Evolutionary conservation across 1,140 invertebrate species (phyloP).

Genomic region (Drosophila bocqueti): DNA sequence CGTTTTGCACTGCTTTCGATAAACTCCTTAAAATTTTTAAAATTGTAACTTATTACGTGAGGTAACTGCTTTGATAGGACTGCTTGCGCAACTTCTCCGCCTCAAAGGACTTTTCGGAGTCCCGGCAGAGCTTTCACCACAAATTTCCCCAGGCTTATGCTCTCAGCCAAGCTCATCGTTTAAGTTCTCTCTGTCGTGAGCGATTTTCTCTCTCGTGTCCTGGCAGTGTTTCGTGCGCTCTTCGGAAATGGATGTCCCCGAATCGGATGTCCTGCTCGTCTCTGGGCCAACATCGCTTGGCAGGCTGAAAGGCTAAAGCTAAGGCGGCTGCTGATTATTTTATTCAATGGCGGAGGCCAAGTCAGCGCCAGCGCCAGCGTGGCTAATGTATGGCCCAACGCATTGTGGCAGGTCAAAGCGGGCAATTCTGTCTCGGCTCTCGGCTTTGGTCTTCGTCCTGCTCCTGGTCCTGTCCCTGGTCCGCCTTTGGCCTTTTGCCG

Average conservation of each 20-base stretch:
- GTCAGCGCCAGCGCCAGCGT: slow-evolving; percentile 29
- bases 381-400: slow-evolving; percentile 72
- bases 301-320: slow-evolving; percentile 29
- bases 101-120: slow-evolving; percentile 37
- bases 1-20: neutral
- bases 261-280: slow-evolving; percentile 6
- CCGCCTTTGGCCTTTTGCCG: slow-evolving; percentile 25
- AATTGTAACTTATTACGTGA: neutral
- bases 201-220: slow-evolving; percentile 8
- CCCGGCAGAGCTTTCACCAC: slow-evolving; percentile 25
- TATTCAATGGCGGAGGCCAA: slow-evolving; percentile 46
- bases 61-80: neutral
- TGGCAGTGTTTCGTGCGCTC: neutral
- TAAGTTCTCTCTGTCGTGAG: neutral
- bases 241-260: slow-evolving; percentile 6
- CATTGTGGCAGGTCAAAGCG: slow-evolving; percentile 81
- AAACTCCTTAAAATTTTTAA: neutral
- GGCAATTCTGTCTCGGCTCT: slow-evolving; percentile 53
- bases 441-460: slow-evolving; percentile 12
- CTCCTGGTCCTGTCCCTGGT: neutral
- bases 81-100: neutral
- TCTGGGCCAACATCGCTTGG: slow-evolving; percentile 44
- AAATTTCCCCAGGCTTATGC: slow-evolving; percentile 20
- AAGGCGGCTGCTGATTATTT: slow-evolving; percentile 51
- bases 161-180: slow-evolving; percentile 24